Conservation (phyloP, 1,140 invertebrate species). For the Drosophila lowei region DNA sequence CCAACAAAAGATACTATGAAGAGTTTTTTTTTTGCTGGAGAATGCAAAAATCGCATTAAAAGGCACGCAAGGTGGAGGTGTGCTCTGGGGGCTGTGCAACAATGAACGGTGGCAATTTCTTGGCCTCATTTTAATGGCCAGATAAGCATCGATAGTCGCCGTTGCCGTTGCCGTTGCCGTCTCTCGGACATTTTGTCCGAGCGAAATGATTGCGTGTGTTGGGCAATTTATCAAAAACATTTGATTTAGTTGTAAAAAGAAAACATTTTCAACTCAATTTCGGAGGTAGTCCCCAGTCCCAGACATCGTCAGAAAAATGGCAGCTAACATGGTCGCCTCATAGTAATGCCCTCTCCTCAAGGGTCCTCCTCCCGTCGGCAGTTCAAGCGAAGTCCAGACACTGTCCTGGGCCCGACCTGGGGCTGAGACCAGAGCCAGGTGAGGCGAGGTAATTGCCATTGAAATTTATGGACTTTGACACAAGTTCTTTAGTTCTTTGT, state of each 20-base stretch:
- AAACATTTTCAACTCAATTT: constrained; percentile 66
- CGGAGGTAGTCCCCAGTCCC: constrained; percentile 3
- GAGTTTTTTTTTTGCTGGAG: constrained; percentile 27
- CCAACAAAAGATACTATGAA: constrained; percentile 7
- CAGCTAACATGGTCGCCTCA: constrained; percentile 39
- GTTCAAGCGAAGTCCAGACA: neutral
- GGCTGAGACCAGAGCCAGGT: neutral
- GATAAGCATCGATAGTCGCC: constrained; percentile 61
- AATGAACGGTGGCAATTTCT: constrained; percentile 33
- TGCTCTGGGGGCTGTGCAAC: neutral
- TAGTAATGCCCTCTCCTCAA: constrained; percentile 16
- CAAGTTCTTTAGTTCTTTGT: constrained; percentile 3
- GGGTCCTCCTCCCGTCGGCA: constrained; percentile 29
- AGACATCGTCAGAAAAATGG: constrained; percentile 32
- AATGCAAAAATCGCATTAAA: constrained; percentile 61
- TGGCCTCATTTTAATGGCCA: constrained; percentile 64
- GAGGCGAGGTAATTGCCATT: constrained; percentile 32
- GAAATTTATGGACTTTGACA: constrained; percentile 32
- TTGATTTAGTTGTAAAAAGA: constrained; percentile 75
- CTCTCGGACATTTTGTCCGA: constrained; percentile 69
- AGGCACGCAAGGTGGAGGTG: constrained; percentile 45
- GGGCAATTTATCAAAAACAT: constrained; percentile 76
- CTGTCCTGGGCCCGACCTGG: neutral
- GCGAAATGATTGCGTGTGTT: constrained; percentile 67
- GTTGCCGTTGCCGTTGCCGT: neutral